Base-by-base conservation (phyloP, 2,888 invertebrate species). In the Papilio protenor region DNA sequence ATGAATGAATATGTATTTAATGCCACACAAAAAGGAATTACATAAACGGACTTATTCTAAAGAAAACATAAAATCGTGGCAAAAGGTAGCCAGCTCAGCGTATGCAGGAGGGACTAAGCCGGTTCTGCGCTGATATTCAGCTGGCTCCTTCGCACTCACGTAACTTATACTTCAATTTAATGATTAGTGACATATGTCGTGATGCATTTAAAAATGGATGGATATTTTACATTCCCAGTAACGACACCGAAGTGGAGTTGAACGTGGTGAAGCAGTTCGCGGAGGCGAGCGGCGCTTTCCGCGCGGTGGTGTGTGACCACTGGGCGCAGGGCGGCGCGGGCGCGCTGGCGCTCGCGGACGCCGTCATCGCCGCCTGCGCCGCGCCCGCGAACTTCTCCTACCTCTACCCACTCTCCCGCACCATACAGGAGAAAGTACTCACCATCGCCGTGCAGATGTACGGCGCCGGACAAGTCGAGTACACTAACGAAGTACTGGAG, bases 371-470 rank as follows among this genome's bases (percentile, higher is more conserved):
- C 10, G 99, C 98, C 0, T 97, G 97, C 83, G 93, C 97, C 52
- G 87, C 95, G 78, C 94, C 96, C 0, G 95, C 95, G 70, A 88
- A 94, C 76, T 97, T 97, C 90, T 93, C 96, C 82, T 96, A 96
- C 83, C 92, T 98, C 12, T 98, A 98, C 86, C 95, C 97, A 5
- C 89, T 97, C 27, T 89, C 97, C 79, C 83, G 96, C 70, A 92
- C 98, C 14, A 96, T 99, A 76, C 96, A 97, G 82, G 97, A 98
- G 2, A 99, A 99, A 94, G 98, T 99, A 81, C 95, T 96, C 83
- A 96, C 91, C 12, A 98, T 99, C 85, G 99, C 99, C 0, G 96
- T 94, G 77, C 97, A 98, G 89, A 99, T 99, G 96, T 99, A 99
- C 87, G 99, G 99, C 3, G 99, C 99, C n/a, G 98, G 96, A 33